Evolutionary conservation across 2,888 invertebrate species (phyloP), one percentile per base, ranked within the genome.

Genomic region (Drosophila anomelani): DNA sequence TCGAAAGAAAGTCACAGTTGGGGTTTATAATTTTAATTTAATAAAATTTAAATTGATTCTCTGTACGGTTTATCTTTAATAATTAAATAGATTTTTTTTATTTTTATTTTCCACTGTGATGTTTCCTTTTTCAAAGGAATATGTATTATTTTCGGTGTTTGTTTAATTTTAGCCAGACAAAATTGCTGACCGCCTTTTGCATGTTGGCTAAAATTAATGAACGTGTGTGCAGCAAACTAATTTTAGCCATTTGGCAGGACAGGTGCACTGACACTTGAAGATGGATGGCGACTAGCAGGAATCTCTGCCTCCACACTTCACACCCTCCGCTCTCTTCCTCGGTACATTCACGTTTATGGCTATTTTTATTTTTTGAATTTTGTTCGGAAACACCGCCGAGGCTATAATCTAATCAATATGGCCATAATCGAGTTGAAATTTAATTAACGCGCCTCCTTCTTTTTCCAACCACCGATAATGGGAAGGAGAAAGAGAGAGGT

Each of bases 371-470:
- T 32, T 39, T 34, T 4, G 17, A 57, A 49, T 38, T 66, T 66
- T 49, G 23, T 51, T 41, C 39, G 20, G 4, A 38, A 57, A 57
- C 34, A 58, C 36, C 39, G 10, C 17, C 6, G 26, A 17, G 29
- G 75, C 58, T 51, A 64, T 79, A 78, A 81, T 83, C 83, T 83
- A 76, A 83, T 83, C 84, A 53, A 43, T 53, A 64, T 54, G 47
- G 56, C 23, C 66, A 67, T 74, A 81, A 81, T 79, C 77, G 68
- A 69, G 49, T 55, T 58, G 59, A 77, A 77, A 74, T 85, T 71
- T 68, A 84, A 84, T 84, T 84, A 86, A 86, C 74, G 79, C 75
- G 55, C 66, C 76, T 72, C 70, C 47, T 70, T 63, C 54, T 55
- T 68, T 61, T 39, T 23, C 10, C 12, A 12, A 10, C 41, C 43